Percentiles rank a stretch among this genome's conserved stretches.
phyloP scores from a whole-genome alignment of 2,113 vertebrate genomes.

The Carollia perspicillata region DNA sequence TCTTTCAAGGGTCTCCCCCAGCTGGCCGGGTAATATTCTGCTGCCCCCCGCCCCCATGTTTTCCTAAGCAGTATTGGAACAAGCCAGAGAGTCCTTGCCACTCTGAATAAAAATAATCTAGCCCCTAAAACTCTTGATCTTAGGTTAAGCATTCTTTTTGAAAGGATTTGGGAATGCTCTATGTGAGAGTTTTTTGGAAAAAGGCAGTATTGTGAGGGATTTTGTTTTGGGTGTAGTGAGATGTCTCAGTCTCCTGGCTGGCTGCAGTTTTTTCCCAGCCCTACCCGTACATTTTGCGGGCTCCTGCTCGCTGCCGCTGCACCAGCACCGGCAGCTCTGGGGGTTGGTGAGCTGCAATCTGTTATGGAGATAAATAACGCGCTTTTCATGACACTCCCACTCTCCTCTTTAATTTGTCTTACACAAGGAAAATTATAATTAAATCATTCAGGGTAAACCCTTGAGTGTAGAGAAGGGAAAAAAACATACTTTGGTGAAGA shows the following conservation, averaged over 20 bases:
- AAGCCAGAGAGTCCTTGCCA: background rate
- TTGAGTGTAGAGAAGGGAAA: conserved; percentile 85
- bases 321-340: conserved; percentile 89
- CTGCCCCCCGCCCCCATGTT: too few relatives aligned
- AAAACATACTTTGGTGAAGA: conserved; percentile 83
- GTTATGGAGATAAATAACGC: conserved; percentile 98
- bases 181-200: background rate
- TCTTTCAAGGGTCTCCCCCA: background rate
- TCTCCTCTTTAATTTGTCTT: conserved; percentile 96
- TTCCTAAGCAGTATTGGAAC: background rate
- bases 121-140: background rate
- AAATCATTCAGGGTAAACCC: conserved; percentile 95
- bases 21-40: background rate
- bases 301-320: conserved; percentile 74
- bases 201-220: background rate
- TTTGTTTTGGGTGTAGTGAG: background rate
- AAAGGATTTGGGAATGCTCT: background rate
- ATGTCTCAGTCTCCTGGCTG: background rate
- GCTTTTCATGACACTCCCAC: conserved; percentile 91
- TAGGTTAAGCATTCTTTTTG: background rate
- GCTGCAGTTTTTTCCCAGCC: background rate
- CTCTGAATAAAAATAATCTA: background rate
- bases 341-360: conserved; percentile 92
- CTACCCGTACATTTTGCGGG: background rate
- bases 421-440: conserved; percentile 95